Percentiles rank a stretch among this genome's conserved stretches.
Evolutionary conservation across 1,140 invertebrate species (phyloP).

Genomic region (Cydia splendana): DNA sequence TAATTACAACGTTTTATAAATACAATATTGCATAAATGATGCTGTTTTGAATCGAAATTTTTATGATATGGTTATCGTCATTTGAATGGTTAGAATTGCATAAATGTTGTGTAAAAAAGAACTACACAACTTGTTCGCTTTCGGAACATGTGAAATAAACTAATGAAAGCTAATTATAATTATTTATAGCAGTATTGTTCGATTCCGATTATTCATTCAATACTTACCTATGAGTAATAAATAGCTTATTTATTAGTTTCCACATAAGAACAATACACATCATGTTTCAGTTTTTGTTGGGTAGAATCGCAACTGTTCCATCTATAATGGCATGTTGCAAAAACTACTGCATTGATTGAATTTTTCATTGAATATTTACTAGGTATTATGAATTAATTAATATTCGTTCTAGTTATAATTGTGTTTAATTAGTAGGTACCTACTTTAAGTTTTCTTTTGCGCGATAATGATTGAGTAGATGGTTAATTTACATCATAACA

Average conservation of each 20-base stretch:
- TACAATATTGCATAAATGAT: no score
- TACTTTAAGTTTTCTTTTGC: no score
- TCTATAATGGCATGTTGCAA: not conserved
- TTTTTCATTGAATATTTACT: not conserved
- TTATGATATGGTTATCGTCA: no score
- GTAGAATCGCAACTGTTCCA: not conserved
- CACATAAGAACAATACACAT: slow-evolving; percentile 11
- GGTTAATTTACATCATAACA: no score
- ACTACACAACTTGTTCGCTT: no score
- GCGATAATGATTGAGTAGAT: no score
- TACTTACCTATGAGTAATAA: slow-evolving; percentile 11
- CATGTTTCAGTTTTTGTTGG: not conserved
- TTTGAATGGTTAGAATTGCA: not conserved
- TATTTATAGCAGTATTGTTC: slow-evolving; percentile 17
- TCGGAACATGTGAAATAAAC: not conserved
- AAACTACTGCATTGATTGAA: not conserved
- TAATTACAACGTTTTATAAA: no score
- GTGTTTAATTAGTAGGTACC: not conserved
- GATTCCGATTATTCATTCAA: not conserved
- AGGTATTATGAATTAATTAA: not conserved
- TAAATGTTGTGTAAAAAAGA: not conserved
- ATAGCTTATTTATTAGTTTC: slow-evolving; percentile 7
- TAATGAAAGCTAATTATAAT: slow-evolving; percentile 18
- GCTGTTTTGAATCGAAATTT: not conserved
- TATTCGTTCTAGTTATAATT: not conserved